These are phyloP conservation scores for Ametastegia equiseti DNA, from an alignment of 2,888 invertebrate species.

Conservation along the genomic window DNA sequence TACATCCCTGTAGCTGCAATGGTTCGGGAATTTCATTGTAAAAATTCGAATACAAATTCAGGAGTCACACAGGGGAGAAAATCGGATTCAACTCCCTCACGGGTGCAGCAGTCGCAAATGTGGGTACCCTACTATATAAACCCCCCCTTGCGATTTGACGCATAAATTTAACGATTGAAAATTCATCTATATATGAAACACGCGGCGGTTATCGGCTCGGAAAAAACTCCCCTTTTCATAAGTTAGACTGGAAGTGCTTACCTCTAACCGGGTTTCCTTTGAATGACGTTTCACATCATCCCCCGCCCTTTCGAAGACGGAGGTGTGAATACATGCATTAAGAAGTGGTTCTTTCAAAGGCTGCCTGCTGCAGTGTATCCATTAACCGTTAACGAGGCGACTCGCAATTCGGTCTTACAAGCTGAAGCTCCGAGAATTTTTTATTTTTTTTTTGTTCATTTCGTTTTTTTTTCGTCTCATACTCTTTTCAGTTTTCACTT, in stretches of 20 bases:
- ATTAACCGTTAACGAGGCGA: constrained; percentile 37
- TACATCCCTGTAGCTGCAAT: not conserved
- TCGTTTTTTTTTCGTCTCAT: constrained; percentile 44
- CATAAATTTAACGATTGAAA: not conserved
- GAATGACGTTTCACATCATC: not conserved
- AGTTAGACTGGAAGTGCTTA: not conserved
- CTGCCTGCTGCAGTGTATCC: constrained; percentile 2
- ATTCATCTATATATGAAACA: not conserved
- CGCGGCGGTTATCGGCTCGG: not conserved
- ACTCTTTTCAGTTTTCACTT: no score
- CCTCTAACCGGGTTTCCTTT: not conserved
- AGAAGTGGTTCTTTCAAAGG: constrained; percentile 8
- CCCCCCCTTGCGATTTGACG: not conserved
- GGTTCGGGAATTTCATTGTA: constrained; percentile 15
- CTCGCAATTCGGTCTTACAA: constrained; percentile 28
- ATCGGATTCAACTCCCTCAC: not conserved
- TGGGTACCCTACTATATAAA: no score
- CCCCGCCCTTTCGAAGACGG: not conserved
- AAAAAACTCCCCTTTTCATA: not conserved
- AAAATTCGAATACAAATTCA: constrained; percentile 6
- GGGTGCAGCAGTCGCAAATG: not conserved
- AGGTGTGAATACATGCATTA: constrained; percentile 29
- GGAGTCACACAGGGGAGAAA: not conserved
- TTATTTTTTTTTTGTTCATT: not conserved
- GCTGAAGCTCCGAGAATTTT: not conserved